Evolutionary conservation across 2,797 vertebrate genomes (phyloP), one percentile per base, ranked within the genome.

Genomic region (Pseudochromis fuscus): DNA sequence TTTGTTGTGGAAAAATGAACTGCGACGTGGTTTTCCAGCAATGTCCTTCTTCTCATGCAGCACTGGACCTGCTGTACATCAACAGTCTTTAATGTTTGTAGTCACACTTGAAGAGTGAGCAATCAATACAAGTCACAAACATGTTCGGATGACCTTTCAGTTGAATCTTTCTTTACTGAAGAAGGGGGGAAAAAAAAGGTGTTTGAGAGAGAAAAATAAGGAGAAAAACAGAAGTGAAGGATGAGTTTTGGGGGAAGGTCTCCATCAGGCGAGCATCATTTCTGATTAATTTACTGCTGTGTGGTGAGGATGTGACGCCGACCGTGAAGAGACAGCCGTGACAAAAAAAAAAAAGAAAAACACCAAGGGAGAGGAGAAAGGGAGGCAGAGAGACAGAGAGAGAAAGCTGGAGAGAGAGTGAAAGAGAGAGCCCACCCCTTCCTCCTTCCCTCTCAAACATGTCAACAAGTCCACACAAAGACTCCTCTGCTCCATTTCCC

Each of bases 401-500:
- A 62, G 33, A 70, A 48, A 40, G 35, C 13, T 33, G 8, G 5
- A 42, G 56, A 16, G 45, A 10, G 7, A 48, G 50, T n/a, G 23
- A 40, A 11, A 23, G 66, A 50, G 56, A 30, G 21, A 18, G 66
- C 28, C 61, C 65, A 33, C 61, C 74, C 60, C 57, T 51, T 48
- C 58, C 56, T 72, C 64, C 35, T 59, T 69, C 57, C 62, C 64
- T 25, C 68, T 75, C 45, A 67, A 66, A 53, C 75, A 81, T 72
- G 81, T 88, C 78, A 88, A 87, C 86, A 88, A 89, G 84, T 85
- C 78, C 76, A 69, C 66, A 86, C 72, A 88, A 90, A 87, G 81
- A 78, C 60, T 65, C 51, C 30, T 4, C 37, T 3, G 21, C 37
- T 62, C 69, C 33, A 35, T 56, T 51, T 48, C 27, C 48, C 21